Base-by-base conservation (phyloP, 2,797 vertebrate genomes). In the Aphelocoma californica region DNA sequence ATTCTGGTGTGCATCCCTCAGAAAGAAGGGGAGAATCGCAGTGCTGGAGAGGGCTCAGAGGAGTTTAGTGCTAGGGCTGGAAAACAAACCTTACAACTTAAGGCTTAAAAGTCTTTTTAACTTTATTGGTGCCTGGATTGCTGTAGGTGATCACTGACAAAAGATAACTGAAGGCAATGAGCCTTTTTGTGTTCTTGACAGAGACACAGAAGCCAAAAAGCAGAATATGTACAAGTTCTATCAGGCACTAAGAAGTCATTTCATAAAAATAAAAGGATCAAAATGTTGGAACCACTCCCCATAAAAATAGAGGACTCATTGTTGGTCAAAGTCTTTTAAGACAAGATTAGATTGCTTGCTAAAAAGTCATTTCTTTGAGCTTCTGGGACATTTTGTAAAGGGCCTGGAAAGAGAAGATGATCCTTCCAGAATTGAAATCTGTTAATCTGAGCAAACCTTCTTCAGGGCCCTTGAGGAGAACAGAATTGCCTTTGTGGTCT, bases 401-500 rank as follows among this genome's bases (percentile, higher is more conserved):
- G 69, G 65, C 36, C 64, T 92, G 80, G 72, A 93, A 94, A 83
- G 95, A 83, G 74, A 94, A 66, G 83, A 81, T 81, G 92, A 77
- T 86, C 64, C 86, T 92, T 87, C 42, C 23, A 44, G 51, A 72
- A 38, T 1, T 90, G 71, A 89, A 91, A 90, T 80, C 82, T 92
- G 25, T 90, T 94, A 26, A 92, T 92, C 85, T 85, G 90, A 53
- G 61, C 67, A 94, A 83, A 78, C 73, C 61, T 88, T 91, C 95
- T 86, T 90, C 64, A 73, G 72, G 58, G 51, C n/a, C 51, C n/a
- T 83, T 6, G 44, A 73, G 85, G 67, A 94, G 69, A 93, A 96
- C 80, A 93, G 80, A 87, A 91, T 95, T 82, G 86, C 92, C 86
- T 94, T 93, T 95, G 93, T 94, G 86, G 71, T 54, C 72, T 70